These are phyloP conservation scores for Drosophila teissieri DNA, from an alignment of 1,140 invertebrate species.

Conservation along the genomic window DNA sequence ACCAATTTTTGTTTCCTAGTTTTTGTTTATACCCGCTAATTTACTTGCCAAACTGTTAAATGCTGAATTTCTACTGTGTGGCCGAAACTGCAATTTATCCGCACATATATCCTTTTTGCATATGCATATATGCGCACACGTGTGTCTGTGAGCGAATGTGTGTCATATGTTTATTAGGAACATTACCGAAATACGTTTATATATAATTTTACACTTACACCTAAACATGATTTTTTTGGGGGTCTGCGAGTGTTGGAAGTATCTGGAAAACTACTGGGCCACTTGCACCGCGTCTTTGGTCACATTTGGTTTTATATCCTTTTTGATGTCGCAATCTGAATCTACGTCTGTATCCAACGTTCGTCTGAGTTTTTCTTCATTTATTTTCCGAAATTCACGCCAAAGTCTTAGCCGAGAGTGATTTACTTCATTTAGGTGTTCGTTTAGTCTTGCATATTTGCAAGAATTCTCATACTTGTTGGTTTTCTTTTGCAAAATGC, in stretches of 20 bases:
- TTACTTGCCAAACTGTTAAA: conserved; percentile 64
- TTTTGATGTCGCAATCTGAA: conserved; percentile 14
- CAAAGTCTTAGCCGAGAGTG: conserved; percentile 79
- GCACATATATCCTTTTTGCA: conserved; percentile 45
- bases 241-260: conserved; percentile 26
- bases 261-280: conserved; percentile 28
- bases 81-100: conserved; percentile 61
- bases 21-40: conserved; percentile 22
- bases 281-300: conserved; percentile 65
- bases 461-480: conserved; percentile 29
- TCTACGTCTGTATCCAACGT: conserved; percentile 30
- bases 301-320: conserved; percentile 36
- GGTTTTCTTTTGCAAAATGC: conserved; percentile 44
- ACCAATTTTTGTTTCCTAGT: conserved; percentile 39
- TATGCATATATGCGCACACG: conserved; percentile 41
- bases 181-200: conserved; percentile 84
- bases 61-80: conserved; percentile 67
- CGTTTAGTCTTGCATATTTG: conserved; percentile 11
- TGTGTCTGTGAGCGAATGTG: conserved; percentile 36
- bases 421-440: conserved; percentile 34
- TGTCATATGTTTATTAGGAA: conserved; percentile 79
- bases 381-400: conserved; percentile 72
- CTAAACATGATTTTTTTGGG: conserved; percentile 63
- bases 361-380: conserved; percentile 24
- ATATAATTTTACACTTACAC: conserved; percentile 83